phyloP scores from a whole-genome alignment of 1,140 invertebrate species.

The Drosophila chauvacae region DNA sequence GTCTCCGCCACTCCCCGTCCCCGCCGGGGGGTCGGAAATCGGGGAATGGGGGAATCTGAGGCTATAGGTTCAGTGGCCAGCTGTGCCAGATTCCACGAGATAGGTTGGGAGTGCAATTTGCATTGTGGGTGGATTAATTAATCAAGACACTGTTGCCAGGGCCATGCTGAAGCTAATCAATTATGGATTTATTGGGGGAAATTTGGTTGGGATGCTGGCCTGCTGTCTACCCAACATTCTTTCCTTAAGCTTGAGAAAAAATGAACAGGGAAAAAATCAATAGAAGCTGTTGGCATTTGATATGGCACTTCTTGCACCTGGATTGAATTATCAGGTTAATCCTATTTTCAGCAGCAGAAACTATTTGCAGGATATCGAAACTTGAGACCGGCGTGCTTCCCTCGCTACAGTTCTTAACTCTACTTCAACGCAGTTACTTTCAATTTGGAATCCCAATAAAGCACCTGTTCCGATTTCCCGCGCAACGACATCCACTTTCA shows the following conservation, averaged over 20 bases:
- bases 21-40: not conserved
- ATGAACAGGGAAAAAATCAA: not conserved
- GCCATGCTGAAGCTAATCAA: constrained; percentile 33
- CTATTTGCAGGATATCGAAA: constrained; percentile 8
- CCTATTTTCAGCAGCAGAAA: not conserved
- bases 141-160: constrained; percentile 45
- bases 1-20: not conserved
- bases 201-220: not conserved
- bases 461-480: constrained; percentile 7
- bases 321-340: not conserved
- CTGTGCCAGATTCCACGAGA: constrained; percentile 54
- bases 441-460: constrained; percentile 3
- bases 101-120: constrained; percentile 52
- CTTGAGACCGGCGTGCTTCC: not conserved
- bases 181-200: constrained; percentile 5
- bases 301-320: not conserved
- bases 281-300: not conserved
- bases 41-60: not conserved
- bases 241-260: not conserved
- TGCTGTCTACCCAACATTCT: not conserved
- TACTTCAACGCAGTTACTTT: constrained; percentile 1
- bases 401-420: constrained; percentile 1
- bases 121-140: constrained; percentile 66
- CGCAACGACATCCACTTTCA: constrained; percentile 13
- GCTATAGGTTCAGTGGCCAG: constrained; percentile 30